Base-by-base conservation (phyloP, 2,888 invertebrate species). In the Caenorhabditis sp. region DNA sequence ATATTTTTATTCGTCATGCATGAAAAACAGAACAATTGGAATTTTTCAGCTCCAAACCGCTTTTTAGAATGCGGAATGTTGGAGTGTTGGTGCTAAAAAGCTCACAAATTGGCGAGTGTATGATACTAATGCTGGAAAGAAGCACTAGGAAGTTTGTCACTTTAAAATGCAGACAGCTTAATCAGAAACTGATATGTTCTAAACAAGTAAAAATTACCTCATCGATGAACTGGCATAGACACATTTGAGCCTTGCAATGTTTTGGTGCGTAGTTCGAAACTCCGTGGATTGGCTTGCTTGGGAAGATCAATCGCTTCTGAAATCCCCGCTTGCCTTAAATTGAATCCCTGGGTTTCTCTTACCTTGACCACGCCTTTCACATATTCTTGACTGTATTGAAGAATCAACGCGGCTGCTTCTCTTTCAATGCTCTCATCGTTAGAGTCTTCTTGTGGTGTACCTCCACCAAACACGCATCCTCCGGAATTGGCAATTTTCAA, bases 201-300 rank as follows among this genome's bases (percentile, higher is more conserved):
- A 35, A 1, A 2, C 8, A 0, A 24, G 28, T 1, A 24, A 44
- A 47, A 47, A 47, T 5, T 24, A 88, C 88, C 76, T 88, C 87
- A 54, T 91, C 90, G 16, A 92, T 84, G 69, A 88, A 92, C 72
- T 92, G 92, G 54, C 92, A 92, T 7, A 92, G 61, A 58, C 92
- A 92, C 69, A 86, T 80, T 47, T 89, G 89, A 10, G 84, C 88
- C 24, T 82, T 77, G 75, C 91, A 90, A 74, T 92, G 92, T 47
- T 89, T 88, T n/a, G 92, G 92, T 8, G 82, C 59, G 66, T 88
- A 90, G 69, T 91, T 90, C 24, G 86, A 86, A 19, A 91, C 90
- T 58, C 92, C 92, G 51, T 90, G 89, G 4, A 86, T 69, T 4
- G 92, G 92, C 19, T 88, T 84, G 5, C 87, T 85, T 10, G 91